Conservation (phyloP, 2,888 invertebrate species). For the Apodemia duryi region DNA sequence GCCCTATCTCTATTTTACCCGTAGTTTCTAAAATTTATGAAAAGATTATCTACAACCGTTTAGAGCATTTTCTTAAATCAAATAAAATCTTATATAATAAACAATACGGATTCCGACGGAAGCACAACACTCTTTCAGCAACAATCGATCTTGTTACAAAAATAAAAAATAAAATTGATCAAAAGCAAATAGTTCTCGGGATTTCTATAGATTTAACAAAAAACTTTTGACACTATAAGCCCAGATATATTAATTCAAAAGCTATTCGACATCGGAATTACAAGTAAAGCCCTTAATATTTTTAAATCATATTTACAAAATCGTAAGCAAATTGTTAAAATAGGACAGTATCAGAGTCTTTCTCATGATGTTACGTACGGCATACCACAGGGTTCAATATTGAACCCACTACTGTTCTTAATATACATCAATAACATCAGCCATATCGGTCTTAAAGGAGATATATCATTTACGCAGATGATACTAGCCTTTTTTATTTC, state of each 20-base stretch:
- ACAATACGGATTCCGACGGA: neutral
- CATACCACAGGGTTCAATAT: neutral
- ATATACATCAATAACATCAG: constrained; percentile 16
- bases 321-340: too few relatives aligned
- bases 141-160: neutral
- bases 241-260: constrained; percentile 9
- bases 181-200: constrained; percentile 15
- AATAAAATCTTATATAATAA: too few relatives aligned
- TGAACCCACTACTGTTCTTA: constrained; percentile 15
- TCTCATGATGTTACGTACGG: too few relatives aligned
- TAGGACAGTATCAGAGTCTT: too few relatives aligned
- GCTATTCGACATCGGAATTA: constrained; percentile 5
- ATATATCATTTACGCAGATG: constrained; percentile 17
- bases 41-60: too few relatives aligned
- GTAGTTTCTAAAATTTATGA: too few relatives aligned
- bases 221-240: constrained; percentile 15
- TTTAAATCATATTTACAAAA: too few relatives aligned
- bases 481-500: constrained; percentile 19
- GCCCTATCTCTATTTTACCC: neutral
- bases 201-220: constrained; percentile 17
- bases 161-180: too few relatives aligned
- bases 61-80: too few relatives aligned
- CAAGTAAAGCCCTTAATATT: too few relatives aligned
- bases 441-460: constrained; percentile 10
- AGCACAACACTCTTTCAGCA: neutral